phyloP scores from a whole-genome alignment of 2,797 vertebrate genomes.

The Manis crassicaudata region DNA sequence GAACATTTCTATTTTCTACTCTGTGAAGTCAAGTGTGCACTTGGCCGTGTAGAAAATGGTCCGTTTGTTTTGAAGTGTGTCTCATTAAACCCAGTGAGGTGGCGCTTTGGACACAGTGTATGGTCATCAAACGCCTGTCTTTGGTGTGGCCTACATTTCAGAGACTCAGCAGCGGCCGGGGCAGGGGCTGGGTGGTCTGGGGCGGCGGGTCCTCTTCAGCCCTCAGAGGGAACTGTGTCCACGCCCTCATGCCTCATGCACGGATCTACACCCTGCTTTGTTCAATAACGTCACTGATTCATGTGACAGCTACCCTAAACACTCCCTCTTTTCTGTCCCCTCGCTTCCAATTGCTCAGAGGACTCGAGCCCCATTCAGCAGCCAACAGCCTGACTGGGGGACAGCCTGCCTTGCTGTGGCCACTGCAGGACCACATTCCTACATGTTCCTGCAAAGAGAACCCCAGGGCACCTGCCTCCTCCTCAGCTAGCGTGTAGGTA shows the following conservation, averaged over 20 bases:
- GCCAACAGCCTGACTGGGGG: neutral
- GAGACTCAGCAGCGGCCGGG: neutral
- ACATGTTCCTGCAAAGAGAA: neutral
- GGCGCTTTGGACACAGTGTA: neutral
- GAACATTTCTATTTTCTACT: conserved; percentile 27
- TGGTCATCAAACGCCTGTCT: neutral
- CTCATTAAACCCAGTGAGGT: conserved; percentile 42
- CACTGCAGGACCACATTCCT: neutral
- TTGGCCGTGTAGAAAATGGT: neutral
- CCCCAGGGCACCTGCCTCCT: neutral
- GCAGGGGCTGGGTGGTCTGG: neutral
- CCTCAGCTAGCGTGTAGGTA: neutral
- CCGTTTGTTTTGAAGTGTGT: conserved; percentile 50
- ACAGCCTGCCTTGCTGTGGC: neutral
- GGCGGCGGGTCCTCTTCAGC: neutral
- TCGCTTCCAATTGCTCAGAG: neutral
- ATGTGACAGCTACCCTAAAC: neutral
- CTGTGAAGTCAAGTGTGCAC: conserved; percentile 13
- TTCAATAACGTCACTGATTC: neutral
- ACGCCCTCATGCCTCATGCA: neutral
- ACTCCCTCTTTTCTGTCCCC: neutral
- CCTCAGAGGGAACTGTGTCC: neutral
- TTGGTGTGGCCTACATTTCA: neutral
- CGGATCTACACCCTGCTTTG: neutral
- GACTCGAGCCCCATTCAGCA: neutral